Evolutionary conservation across 2,888 invertebrate genomes (phyloP).

Genomic region (Cosmia pyralina): DNA sequence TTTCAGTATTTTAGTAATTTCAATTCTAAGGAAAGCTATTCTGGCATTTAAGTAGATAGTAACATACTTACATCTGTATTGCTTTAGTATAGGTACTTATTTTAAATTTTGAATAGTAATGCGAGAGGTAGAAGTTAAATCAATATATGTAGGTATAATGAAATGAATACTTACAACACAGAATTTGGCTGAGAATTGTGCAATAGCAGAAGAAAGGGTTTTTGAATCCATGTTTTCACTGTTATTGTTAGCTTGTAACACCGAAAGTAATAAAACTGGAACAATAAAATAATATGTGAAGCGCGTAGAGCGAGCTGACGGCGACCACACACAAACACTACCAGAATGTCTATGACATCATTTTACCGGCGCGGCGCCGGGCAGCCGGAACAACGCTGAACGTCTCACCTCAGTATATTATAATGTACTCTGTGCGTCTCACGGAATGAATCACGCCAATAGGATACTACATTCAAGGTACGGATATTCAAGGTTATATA

Average conservation of each 20-base stretch:
- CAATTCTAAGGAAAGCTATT: background rate
- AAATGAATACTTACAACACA: slow-evolving; percentile 84
- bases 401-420: too few relatives aligned
- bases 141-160: slow-evolving; percentile 9
- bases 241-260: slow-evolving; percentile 65
- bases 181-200: slow-evolving; percentile 85
- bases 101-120: background rate
- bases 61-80: background rate
- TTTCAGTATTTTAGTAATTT: background rate
- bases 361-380: slow-evolving; percentile 31
- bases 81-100: background rate
- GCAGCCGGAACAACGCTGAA: background rate
- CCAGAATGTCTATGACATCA: slow-evolving; percentile 53
- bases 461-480: slow-evolving; percentile 25
- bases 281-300: slow-evolving; percentile 58
- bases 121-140: slow-evolving; percentile 13
- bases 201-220: slow-evolving; percentile 79
- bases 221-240: slow-evolving; percentile 80
- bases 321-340: slow-evolving; percentile 32
- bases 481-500: slow-evolving; percentile 12
- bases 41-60: background rate
- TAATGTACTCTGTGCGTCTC: too few relatives aligned
- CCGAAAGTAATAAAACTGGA: slow-evolving; percentile 73
- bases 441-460: slow-evolving; percentile 42
- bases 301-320: slow-evolving; percentile 1